Base-by-base conservation (phyloP, 2,797 vertebrate genomes). In the Mormyrus proboscirostris region DNA sequence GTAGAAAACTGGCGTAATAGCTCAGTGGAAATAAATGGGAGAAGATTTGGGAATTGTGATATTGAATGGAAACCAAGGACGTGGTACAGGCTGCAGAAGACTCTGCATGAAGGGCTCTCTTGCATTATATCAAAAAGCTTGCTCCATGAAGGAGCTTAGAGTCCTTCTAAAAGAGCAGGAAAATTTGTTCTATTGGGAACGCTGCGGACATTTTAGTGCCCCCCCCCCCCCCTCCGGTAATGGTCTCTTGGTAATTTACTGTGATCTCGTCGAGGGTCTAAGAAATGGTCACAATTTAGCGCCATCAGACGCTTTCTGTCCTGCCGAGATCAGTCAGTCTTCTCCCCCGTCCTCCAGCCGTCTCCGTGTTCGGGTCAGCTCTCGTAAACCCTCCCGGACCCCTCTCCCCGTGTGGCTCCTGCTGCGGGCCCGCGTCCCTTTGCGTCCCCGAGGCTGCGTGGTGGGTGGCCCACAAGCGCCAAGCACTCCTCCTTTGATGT, bases 41-140 rank as follows among this genome's bases (percentile, higher is more conserved):
- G 73, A 79, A 41, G 14, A 79, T 79, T 38, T 79, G 73, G 73
- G 73, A 76, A 76, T 76, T 76, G 16, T 79, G 73, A 79, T n/a
- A 79, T 73, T 33, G 73, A 41, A 33, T 44, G 33, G n/a, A 79
- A 79, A 79, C 12, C 73, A 79, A 44, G 73, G 73, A 79, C 6
- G 25, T 0, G 19, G 73, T 3, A 10, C 69, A 14, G 10, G 0
- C 69, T 38, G 69, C 65, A 73, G 10, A 14, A 38, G 69, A 4
- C 69, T 73, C 4, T 0, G 33, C 25, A 29, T 33, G 33, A 0
- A 44, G 16, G 16, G 14, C 6, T 79, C 19, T n/a, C 38, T 16
- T 44, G 73, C 12, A 79, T n/a, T 79, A n/a, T 41, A 79, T 79
- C 73, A 79, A n/a, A 79, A 44, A 79, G 73, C 38, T 79, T 38